These are phyloP conservation scores for Esox masquinongy DNA, from an alignment of 2,797 vertebrate species.

Conservation along the genomic window DNA sequence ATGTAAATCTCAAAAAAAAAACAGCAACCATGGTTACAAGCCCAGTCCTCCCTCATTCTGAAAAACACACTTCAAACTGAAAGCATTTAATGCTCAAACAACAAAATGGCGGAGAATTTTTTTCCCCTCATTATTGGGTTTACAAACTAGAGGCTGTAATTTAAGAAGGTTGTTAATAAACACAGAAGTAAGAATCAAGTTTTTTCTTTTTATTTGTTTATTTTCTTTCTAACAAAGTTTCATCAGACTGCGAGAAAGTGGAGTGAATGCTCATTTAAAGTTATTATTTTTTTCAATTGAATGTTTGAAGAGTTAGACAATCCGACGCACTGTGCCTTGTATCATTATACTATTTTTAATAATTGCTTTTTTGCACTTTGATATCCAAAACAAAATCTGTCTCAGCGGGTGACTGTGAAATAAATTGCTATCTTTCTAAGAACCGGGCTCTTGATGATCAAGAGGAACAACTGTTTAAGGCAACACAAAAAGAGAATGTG, in stretches of 20 bases:
- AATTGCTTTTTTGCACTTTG: slow-evolving; percentile 41
- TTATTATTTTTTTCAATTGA: slow-evolving; percentile 41
- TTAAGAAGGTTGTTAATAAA: slow-evolving; percentile 70
- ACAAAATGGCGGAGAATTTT: slow-evolving; percentile 62
- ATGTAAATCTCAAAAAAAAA: slow-evolving; percentile 78
- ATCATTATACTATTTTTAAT: slow-evolving; percentile 25
- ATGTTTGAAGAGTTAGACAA: slow-evolving; percentile 44
- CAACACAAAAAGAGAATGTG: slow-evolving; percentile 32
- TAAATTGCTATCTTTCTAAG: slow-evolving; percentile 45
- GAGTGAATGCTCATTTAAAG: slow-evolving; percentile 34
- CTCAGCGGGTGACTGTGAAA: slow-evolving; percentile 44
- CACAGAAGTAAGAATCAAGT: slow-evolving; percentile 44
- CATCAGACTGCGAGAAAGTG: slow-evolving; percentile 35
- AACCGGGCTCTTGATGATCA: slow-evolving; percentile 48
- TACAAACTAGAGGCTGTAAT: slow-evolving; percentile 61
- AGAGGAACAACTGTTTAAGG: slow-evolving; percentile 44
- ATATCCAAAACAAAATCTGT: slow-evolving; percentile 43
- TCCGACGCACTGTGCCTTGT: slow-evolving; percentile 18
- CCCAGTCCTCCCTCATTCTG: slow-evolving; percentile 65
- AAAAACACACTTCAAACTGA: slow-evolving; percentile 76
- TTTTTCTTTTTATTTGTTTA: slow-evolving; percentile 16
- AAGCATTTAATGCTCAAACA: slow-evolving; percentile 73
- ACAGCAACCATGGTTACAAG: slow-evolving; percentile 66
- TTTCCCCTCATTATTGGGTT: slow-evolving; percentile 58
- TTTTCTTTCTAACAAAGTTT: slow-evolving; percentile 22